Evolutionary conservation across 1,140 invertebrate species (phyloP), one percentile per base, ranked within the genome.

Genomic region (Trichonephila clavipes): DNA sequence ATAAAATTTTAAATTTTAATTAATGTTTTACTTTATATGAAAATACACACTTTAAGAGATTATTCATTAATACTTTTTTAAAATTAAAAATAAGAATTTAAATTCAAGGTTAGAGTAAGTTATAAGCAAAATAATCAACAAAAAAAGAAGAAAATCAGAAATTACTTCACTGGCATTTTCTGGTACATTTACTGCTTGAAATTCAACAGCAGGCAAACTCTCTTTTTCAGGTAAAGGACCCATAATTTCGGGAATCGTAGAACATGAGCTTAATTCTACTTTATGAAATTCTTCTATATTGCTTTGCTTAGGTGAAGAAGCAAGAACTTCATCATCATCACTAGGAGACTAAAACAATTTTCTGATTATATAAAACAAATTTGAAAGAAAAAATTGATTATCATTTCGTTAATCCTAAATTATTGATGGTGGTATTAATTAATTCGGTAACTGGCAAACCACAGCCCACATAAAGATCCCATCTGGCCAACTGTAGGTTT

Each of bases 191-290:
- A 69, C 24, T 40, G 77, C 59, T 59, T 28, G 28, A 28, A 64
- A 44, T 51, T 21, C 92, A 51, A 59, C 81, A 82, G 40, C 59
- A 24, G 59, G 58, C 3, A 19, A 24, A 19, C 24, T 94, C 82
- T 94, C 92, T 19, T 89, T 77, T 66, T 94, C 92, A 59, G 69
- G 21, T 87, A n/a, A 5, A n/a, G 28, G 3, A 8, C 82, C 83
- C 28, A 14, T 4, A 21, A 18, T n/a, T 10, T 66, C 69, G 1
- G 21, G 24, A 85, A 85, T 51, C 16, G 91, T 44, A n/a, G 83
- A n/a, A 28, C n/a, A 72, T 51, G 81, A 44, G 10, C 4, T 14
- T 7, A 51, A 51, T 16, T 59, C 8, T 19, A 12, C 21, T 58
- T 28, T 44, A 51, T 59, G 66, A 44, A 77, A 16, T 40, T 51